These are phyloP conservation scores for Ciconia maguari DNA, from an alignment of 2,113 vertebrate species.

Conservation along the genomic window DNA sequence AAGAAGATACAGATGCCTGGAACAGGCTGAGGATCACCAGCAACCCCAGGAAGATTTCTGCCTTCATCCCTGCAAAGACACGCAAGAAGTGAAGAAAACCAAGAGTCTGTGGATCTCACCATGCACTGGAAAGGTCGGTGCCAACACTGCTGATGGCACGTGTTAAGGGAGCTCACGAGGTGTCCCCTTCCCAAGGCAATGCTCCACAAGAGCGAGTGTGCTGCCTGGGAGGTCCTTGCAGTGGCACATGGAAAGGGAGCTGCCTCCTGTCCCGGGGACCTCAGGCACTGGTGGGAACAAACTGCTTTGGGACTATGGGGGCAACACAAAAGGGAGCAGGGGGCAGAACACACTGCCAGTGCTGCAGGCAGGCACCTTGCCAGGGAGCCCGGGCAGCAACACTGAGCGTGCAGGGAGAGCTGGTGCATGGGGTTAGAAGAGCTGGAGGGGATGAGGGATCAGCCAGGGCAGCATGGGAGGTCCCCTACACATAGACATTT, in stretches of 20 bases:
- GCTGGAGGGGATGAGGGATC: not conserved
- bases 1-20: not conserved
- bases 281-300: not conserved
- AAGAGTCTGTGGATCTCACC: accelerated
- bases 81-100: not conserved
- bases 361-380: not conserved
- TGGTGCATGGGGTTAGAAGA: not conserved
- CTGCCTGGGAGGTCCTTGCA: not conserved
- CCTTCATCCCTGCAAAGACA: slow-evolving; percentile 57
- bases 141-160: accelerated
- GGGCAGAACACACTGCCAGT: not conserved
- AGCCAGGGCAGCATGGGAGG: not conserved
- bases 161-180: not conserved
- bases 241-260: not conserved
- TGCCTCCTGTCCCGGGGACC: not conserved
- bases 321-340: not conserved
- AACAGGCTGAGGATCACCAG: not conserved
- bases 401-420: not conserved
- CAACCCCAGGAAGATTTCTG: not conserved
- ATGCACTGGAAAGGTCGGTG: not conserved
- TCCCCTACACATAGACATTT: not conserved
- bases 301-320: not conserved
- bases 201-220: accelerated
- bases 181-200: not conserved
- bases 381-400: not conserved